A percentile compares a stretch with the other conserved stretches of the same genome.
Conservation (phyloP, 2,113 vertebrate genomes). For the Silurus asotus region DNA sequence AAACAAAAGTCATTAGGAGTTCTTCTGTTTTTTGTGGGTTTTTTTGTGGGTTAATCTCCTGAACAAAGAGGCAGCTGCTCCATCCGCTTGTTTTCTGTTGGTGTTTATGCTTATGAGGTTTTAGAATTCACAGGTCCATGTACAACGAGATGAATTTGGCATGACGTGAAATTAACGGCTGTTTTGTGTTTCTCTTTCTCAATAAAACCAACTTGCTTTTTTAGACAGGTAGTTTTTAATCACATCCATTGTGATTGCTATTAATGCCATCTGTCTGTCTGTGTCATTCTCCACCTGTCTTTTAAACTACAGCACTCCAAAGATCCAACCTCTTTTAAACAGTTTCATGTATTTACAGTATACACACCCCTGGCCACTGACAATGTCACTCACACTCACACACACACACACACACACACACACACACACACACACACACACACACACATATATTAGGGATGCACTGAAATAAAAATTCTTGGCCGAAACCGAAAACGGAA, state of each 20-base stretch:
- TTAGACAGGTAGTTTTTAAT: background rate
- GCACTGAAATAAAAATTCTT: too few relatives aligned
- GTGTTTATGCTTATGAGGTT: background rate
- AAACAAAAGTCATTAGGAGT: background rate
- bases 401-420: too few relatives aligned
- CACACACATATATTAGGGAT: too few relatives aligned
- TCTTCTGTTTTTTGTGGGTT: too few relatives aligned
- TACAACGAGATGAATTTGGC: background rate
- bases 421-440: too few relatives aligned
- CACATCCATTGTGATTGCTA: background rate
- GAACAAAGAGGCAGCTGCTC: background rate
- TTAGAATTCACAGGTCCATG: background rate
- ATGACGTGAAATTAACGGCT: background rate
- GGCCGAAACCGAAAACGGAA: too few relatives aligned
- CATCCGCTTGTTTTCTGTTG: background rate
- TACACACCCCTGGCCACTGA: background rate
- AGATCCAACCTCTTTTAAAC: background rate
- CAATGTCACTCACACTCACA: too few relatives aligned
- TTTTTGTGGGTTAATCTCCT: background rate
- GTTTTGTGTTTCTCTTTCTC: background rate
- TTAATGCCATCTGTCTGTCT: background rate
- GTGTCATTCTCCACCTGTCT: background rate
- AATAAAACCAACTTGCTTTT: background rate
- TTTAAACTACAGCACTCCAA: background rate
- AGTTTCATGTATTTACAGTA: background rate